These are phyloP conservation scores for Artemia sp. DNA, from an alignment of 2,888 invertebrate species.

Conservation along the genomic window DNA sequence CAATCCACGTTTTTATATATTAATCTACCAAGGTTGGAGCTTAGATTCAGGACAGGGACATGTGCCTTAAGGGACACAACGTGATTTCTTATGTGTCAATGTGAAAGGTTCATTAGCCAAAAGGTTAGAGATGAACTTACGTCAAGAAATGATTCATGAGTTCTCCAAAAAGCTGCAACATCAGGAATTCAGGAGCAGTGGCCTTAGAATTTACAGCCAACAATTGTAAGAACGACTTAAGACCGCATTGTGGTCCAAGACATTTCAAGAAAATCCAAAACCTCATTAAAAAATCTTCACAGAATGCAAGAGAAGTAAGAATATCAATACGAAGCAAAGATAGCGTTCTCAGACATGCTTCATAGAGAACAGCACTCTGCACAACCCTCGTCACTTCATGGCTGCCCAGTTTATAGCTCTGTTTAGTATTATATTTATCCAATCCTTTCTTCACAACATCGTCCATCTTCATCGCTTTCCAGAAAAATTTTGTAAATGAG, in stretches of 20 bases:
- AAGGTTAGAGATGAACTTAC: conserved; percentile 40
- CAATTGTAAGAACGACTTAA: conserved; percentile 71
- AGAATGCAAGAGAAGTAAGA: conserved; percentile 81
- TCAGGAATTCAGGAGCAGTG: conserved; percentile 72
- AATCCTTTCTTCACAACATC: conserved; percentile 20
- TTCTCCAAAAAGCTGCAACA: conserved; percentile 80
- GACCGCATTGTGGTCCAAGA: conserved; percentile 68
- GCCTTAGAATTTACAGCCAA: conserved; percentile 60
- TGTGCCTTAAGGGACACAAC: too few relatives aligned
- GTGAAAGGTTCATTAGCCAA: background rate
- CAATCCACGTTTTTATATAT: too few relatives aligned
- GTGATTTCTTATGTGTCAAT: too few relatives aligned
- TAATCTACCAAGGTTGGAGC: too few relatives aligned
- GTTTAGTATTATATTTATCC: conserved; percentile 20
- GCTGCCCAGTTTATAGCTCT: conserved; percentile 47
- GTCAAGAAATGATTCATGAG: conserved; percentile 91
- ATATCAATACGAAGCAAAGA: conserved; percentile 80
- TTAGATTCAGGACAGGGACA: too few relatives aligned
- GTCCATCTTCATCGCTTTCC: conserved; percentile 1
- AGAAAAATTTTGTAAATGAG: background rate
- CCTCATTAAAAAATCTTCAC: conserved; percentile 70
- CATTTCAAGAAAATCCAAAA: conserved; percentile 80
- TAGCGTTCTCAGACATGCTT: conserved; percentile 71
- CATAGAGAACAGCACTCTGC: conserved; percentile 75
- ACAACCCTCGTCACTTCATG: conserved; percentile 65